Evolutionary conservation across 1,140 invertebrate species (phyloP).

Genomic region (Drosophila bocqueti): DNA sequence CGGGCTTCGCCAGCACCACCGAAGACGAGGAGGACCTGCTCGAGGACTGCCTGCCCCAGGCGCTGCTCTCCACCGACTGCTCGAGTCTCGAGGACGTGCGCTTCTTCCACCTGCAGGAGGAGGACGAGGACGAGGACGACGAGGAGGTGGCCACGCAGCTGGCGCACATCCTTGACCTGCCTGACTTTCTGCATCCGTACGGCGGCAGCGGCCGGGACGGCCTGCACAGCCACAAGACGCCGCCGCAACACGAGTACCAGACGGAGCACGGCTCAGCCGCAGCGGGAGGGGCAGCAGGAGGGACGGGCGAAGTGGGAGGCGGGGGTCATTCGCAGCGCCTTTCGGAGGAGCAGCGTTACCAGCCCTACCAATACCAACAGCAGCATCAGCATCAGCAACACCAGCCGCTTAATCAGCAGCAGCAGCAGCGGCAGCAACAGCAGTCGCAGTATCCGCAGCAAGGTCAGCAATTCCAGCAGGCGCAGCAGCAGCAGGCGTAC

Average conservation of each 20-base stretch:
- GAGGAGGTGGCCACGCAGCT: slow-evolving; percentile 63
- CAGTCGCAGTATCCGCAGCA: slow-evolving; percentile 58
- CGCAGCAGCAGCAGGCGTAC: slow-evolving; percentile 63
- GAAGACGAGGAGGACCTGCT: slow-evolving; percentile 76
- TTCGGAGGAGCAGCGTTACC: slow-evolving; percentile 63
- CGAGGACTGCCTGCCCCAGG: slow-evolving; percentile 66
- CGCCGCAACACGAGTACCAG: slow-evolving; percentile 80
- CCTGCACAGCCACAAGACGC: slow-evolving; percentile 83
- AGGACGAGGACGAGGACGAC: slow-evolving; percentile 65
- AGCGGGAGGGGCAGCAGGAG: slow-evolving; percentile 76
- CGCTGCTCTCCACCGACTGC: slow-evolving; percentile 69
- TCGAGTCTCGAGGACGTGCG: slow-evolving; percentile 74
- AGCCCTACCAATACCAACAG: slow-evolving; percentile 57
- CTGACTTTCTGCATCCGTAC: slow-evolving; percentile 73
- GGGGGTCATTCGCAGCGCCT: slow-evolving; percentile 55
- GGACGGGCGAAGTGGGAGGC: slow-evolving; percentile 63
- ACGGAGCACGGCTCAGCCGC: slow-evolving; percentile 74
- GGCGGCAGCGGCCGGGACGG: slow-evolving; percentile 70
- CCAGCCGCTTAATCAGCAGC: slow-evolving; percentile 45
- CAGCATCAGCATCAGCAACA: slow-evolving; percentile 52
- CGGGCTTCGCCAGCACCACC: slow-evolving; percentile 73
- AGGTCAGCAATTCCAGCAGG: slow-evolving; percentile 54
- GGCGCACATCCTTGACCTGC: slow-evolving; percentile 71
- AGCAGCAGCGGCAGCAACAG: slow-evolving; percentile 35
- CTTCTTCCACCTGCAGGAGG: slow-evolving; percentile 62